Evolutionary conservation across 2,113 vertebrate genomes (phyloP), one percentile per base, ranked within the genome.

Genomic region (Hippopotamus amphibius): DNA sequence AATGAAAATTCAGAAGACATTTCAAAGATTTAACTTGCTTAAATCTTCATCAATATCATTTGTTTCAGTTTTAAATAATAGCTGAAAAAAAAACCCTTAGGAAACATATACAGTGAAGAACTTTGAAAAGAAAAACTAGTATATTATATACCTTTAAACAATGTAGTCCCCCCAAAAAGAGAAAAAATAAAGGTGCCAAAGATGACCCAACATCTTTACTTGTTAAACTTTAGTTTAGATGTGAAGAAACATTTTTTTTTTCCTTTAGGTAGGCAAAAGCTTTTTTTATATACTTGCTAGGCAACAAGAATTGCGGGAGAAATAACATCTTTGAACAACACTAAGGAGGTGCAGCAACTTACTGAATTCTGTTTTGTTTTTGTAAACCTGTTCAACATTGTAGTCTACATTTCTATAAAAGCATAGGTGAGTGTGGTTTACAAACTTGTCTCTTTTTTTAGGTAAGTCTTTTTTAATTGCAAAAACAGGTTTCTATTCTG

Each of bases 311-410:
- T 63, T 91, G 33, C 37, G 17, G 17, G 15, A 92, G 30, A 94
- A 81, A 76, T 72, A 33, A 24, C 46, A 48, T 82, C 12, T 88
- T 76, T 66, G 33, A 93, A 77, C 7, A 37, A 71, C 0, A 37
- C 21, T 72, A 81, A 46, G 59, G 82, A 71, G 59, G 65, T 92
- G 22, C 15, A 59, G 2, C 74, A 43, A 77, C 68, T 83, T 55
- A 63, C 57, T 91, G 53, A 92, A 94, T 98, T 96, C 50, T 91
- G 33, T 90, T 82, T 95, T 84, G 66, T 85, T 97, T 97, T 97
- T 97, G 63, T 82, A 24, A 83, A 92, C 95, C 21, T 93, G 90
- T 30, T 92, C 57, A 96, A 48, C 61, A 10, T 79, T 92, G 59
- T 65, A 92, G 41, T 89, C 71, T 57, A 24, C 1, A 48, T 92